A percentile compares a stretch with the other conserved stretches of the same genome.
phyloP scores from a whole-genome alignment of 2,113 vertebrate genomes.

The Phylloscopus trochiloides region DNA sequence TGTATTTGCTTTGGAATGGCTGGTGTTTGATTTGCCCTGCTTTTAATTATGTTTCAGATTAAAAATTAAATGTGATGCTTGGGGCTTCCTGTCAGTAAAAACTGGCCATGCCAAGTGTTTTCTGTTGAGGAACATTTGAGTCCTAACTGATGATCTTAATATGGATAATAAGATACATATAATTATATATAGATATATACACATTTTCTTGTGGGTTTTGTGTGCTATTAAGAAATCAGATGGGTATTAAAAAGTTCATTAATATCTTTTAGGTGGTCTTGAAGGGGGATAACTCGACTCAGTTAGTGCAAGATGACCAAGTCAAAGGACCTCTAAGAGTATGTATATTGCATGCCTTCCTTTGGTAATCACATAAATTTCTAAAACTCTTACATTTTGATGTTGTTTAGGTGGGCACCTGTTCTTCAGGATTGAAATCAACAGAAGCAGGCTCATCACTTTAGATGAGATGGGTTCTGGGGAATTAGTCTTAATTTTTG shows the following conservation, averaged over 20 bases:
- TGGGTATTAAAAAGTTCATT: not conserved
- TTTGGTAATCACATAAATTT: not conserved
- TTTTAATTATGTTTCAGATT: not conserved
- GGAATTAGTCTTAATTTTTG: not conserved
- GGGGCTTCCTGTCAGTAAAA: not conserved
- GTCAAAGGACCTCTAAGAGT: constrained; percentile 95
- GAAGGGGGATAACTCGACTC: constrained; percentile 92
- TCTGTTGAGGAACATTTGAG: not conserved
- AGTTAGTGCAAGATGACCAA: constrained; percentile 98
- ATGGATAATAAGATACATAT: not conserved
- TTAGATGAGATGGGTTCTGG: not conserved
- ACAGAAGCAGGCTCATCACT: not conserved
- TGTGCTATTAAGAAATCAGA: not conserved
- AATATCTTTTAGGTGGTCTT: constrained; percentile 84
- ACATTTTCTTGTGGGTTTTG: not conserved
- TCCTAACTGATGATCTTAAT: not conserved
- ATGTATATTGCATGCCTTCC: constrained; percentile 56
- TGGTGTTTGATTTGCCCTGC: not conserved
- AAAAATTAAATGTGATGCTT: not conserved
- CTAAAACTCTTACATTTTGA: not conserved
- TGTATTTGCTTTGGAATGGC: not conserved
- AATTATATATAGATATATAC: not conserved
- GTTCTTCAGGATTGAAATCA: not conserved
- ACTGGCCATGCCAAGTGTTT: not conserved
- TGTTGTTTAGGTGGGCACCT: not conserved